These are phyloP conservation scores for Montipora capricornis DNA, from an alignment of 64 coral and sea anemone species.

Conservation along the genomic window DNA sequence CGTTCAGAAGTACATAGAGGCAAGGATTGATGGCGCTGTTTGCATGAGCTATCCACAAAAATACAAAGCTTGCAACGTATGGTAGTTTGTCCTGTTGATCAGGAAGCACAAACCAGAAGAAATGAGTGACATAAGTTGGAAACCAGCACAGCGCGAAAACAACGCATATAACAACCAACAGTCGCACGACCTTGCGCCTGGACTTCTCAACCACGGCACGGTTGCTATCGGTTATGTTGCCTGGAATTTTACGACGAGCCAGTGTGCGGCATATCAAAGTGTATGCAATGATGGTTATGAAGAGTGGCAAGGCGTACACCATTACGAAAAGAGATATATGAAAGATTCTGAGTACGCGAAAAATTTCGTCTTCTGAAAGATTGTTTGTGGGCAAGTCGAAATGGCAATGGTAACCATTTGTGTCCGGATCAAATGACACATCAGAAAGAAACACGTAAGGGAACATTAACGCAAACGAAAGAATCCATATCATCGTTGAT, in stretches of 20 bases:
- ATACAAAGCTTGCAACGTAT: too few species aligned
- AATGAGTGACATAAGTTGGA: slow-evolving; percentile 49
- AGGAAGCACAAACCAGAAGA: too few species aligned
- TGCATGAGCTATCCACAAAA: slow-evolving; percentile 25
- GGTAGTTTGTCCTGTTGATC: too few species aligned
- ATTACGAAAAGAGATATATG: slow-evolving; percentile 33
- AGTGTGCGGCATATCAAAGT: too few species aligned
- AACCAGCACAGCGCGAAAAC: slow-evolving; percentile 59
- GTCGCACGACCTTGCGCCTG: slow-evolving; percentile 13
- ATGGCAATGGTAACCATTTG: neutral
- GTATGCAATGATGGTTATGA: neutral
- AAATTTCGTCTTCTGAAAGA: neutral
- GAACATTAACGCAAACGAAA: slow-evolving; percentile 25
- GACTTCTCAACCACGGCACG: slow-evolving; percentile 11
- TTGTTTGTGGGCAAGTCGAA: neutral
- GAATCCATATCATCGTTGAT: slow-evolving; percentile 20
- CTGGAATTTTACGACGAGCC: neutral
- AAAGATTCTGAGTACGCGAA: neutral
- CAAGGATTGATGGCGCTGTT: slow-evolving; percentile 69
- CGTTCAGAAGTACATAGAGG: slow-evolving; percentile 49
- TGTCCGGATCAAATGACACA: neutral
- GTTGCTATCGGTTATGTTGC: slow-evolving; percentile 29
- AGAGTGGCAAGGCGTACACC: slow-evolving; percentile 37
- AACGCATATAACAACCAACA: slow-evolving; percentile 45
- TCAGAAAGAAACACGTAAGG: neutral